phyloP scores from a whole-genome alignment of 2,888 invertebrate species.

The Pandemis cinnamomeana region DNA sequence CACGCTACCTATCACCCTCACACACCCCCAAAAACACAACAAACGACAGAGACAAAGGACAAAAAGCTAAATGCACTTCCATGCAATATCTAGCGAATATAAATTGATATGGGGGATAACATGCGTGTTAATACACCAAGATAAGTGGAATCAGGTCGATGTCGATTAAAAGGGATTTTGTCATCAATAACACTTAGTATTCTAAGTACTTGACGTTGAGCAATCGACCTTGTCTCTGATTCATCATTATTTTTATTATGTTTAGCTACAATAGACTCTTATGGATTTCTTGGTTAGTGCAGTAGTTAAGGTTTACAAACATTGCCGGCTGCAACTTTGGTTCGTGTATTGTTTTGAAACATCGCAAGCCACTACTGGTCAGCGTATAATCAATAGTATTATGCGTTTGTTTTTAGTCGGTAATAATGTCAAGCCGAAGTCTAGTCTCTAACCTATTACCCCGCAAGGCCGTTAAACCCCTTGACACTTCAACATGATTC shows the following conservation, averaged over 20 bases:
- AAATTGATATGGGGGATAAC: slow-evolving; percentile 35
- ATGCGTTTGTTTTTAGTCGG: not conserved
- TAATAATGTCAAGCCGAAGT: slow-evolving; percentile 15
- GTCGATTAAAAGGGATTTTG: slow-evolving; percentile 47
- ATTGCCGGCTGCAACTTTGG: not conserved
- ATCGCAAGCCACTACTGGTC: not conserved
- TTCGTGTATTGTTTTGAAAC: slow-evolving; percentile 1
- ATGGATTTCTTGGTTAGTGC: slow-evolving; percentile 12
- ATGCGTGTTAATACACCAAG: slow-evolving; percentile 32
- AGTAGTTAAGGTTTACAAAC: slow-evolving; percentile 8
- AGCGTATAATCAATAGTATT: not conserved
- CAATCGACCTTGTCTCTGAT: slow-evolving; percentile 42
- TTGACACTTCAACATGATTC: slow-evolving; percentile 36
- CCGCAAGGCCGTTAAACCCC: slow-evolving; percentile 17
- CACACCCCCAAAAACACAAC: slow-evolving; percentile 50
- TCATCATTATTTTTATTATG: slow-evolving; percentile 16
- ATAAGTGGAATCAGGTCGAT: slow-evolving; percentile 40
- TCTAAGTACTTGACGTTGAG: slow-evolving; percentile 44
- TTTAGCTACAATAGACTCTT: slow-evolving; percentile 26
- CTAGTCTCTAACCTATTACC: slow-evolving; percentile 4
- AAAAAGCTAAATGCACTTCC: slow-evolving; percentile 60
- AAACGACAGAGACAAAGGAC: slow-evolving; percentile 57
- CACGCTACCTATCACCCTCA: slow-evolving; percentile 65
- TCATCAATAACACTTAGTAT: slow-evolving; percentile 40
- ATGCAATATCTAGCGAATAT: slow-evolving; percentile 42